A percentile compares a stretch with the other conserved stretches of the same genome.
phyloP scores from a whole-genome alignment of 2,888 invertebrate genomes.

The Ceratothoa steindachneri region DNA sequence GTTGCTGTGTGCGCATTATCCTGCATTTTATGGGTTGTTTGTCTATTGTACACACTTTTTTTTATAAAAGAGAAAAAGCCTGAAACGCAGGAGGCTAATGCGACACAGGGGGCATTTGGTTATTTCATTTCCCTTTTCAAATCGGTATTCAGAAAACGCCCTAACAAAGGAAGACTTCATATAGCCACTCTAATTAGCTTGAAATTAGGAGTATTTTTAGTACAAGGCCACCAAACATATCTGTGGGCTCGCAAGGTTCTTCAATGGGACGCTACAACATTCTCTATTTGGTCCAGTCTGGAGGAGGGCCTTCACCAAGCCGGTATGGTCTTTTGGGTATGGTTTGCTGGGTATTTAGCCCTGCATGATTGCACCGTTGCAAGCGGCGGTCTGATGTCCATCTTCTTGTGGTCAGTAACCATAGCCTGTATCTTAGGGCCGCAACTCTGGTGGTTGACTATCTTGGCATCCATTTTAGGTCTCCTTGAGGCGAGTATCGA shows the following conservation, averaged over 20 bases:
- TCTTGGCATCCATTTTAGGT: conserved; percentile 30
- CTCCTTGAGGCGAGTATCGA: conserved; percentile 32
- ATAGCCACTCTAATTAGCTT: conserved; percentile 46
- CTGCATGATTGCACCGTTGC: conserved; percentile 29
- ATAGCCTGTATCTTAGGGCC: conserved; percentile 22
- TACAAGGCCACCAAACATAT: conserved; percentile 31
- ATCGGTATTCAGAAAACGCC: conserved; percentile 74
- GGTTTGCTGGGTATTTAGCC: conserved; percentile 3
- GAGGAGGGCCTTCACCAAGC: conserved; percentile 26
- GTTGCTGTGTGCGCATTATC: conserved; percentile 49
- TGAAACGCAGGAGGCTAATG: background rate
- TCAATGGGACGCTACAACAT: conserved; percentile 23
- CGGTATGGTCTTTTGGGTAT: conserved; percentile 29
- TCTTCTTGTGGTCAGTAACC: conserved; percentile 26
- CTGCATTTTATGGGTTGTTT: conserved; percentile 45
- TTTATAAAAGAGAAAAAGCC: conserved; percentile 47
- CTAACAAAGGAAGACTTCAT: conserved; percentile 52
- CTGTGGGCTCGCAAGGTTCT: conserved; percentile 36
- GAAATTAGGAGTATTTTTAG: conserved; percentile 23
- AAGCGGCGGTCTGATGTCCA: conserved; percentile 23
- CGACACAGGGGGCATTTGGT: conserved; percentile 53
- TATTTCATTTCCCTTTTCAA: conserved; percentile 73
- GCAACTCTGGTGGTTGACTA: conserved; percentile 28
- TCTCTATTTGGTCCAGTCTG: conserved; percentile 28
- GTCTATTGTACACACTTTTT: conserved; percentile 48